Percentiles rank a stretch among this genome's conserved stretches.
phyloP scores from a whole-genome alignment of 2,113 vertebrate species.

The Ivindomyrus marchei region DNA sequence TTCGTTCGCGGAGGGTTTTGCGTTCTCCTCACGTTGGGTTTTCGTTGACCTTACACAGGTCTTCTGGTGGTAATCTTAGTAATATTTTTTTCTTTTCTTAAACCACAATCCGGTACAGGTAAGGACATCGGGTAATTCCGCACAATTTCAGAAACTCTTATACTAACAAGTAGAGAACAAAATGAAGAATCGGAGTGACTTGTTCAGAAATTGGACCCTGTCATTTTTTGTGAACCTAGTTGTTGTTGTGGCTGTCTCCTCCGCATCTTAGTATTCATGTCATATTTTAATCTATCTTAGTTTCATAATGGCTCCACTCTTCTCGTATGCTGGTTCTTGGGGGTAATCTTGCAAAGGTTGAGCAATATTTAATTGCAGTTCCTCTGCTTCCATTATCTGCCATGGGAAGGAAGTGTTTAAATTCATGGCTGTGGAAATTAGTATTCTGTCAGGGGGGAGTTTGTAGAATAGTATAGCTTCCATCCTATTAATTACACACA shows the following conservation, averaged over 20 bases:
- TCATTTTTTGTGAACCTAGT: not conserved
- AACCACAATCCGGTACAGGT: not conserved
- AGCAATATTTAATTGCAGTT: conserved; percentile 59
- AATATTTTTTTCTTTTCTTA: not conserved
- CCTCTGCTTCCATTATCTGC: conserved; percentile 49
- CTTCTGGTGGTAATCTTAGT: not conserved
- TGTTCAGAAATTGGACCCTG: not conserved
- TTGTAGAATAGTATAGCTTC: conserved; percentile 38
- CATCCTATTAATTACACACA: conserved; percentile 50
- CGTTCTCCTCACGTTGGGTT: not conserved
- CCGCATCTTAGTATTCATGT: conserved; percentile 17
- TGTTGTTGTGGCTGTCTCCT: not conserved
- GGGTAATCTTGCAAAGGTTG: conserved; percentile 51
- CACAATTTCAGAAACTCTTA: not conserved
- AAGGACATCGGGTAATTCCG: not conserved
- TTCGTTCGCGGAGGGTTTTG: not conserved
- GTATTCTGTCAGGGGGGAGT: conserved; percentile 46
- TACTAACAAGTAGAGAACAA: not conserved
- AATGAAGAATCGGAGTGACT: not conserved
- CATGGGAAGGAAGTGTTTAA: conserved; percentile 54
- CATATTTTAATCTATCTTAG: conserved; percentile 31
- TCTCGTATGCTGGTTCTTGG: conserved; percentile 43
- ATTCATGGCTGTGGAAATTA: conserved; percentile 51
- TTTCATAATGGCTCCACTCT: conserved; percentile 41
- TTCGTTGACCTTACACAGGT: not conserved